Evolutionary conservation across 2,797 vertebrate species (phyloP).

Genomic region (Astyanax mexicanus): DNA sequence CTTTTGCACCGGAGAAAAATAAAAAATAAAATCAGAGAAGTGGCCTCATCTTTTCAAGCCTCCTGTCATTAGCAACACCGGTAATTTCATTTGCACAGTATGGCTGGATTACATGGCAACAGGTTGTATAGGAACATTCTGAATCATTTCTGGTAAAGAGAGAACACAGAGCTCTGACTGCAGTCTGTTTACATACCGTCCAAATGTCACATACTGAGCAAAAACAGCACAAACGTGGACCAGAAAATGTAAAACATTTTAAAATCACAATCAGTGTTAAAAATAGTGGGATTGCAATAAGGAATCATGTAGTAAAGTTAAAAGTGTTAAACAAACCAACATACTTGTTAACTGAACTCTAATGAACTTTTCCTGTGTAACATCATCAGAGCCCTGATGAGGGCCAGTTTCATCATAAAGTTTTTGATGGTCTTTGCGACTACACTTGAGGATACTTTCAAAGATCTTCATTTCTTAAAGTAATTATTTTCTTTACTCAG

Average conservation of each 20-base stretch:
- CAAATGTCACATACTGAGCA: neutral
- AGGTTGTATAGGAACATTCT: conserved; percentile 30
- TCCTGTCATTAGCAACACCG: conserved; percentile 54
- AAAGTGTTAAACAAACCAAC: too few relatives aligned
- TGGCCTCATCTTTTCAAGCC: conserved; percentile 50
- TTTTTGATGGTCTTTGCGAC: too few relatives aligned
- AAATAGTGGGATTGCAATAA: too few relatives aligned
- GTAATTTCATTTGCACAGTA: conserved; percentile 50
- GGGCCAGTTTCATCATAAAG: too few relatives aligned
- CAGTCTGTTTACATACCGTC: neutral
- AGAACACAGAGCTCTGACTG: neutral
- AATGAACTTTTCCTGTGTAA: too few relatives aligned
- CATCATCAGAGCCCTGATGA: too few relatives aligned
- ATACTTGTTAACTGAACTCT: too few relatives aligned
- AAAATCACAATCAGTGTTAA: neutral
- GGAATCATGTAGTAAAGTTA: too few relatives aligned
- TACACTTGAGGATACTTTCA: too few relatives aligned
- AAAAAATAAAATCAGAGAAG: conserved; percentile 16
- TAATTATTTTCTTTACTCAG: too few relatives aligned
- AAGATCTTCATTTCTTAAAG: too few relatives aligned
- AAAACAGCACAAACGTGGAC: too few relatives aligned
- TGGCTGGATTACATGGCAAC: conserved; percentile 44
- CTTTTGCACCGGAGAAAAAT: conserved; percentile 53
- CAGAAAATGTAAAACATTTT: neutral
- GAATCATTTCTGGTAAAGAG: neutral